Evolutionary conservation across 1,140 invertebrate species (phyloP).

Genomic region (Agrilus planipennis): DNA sequence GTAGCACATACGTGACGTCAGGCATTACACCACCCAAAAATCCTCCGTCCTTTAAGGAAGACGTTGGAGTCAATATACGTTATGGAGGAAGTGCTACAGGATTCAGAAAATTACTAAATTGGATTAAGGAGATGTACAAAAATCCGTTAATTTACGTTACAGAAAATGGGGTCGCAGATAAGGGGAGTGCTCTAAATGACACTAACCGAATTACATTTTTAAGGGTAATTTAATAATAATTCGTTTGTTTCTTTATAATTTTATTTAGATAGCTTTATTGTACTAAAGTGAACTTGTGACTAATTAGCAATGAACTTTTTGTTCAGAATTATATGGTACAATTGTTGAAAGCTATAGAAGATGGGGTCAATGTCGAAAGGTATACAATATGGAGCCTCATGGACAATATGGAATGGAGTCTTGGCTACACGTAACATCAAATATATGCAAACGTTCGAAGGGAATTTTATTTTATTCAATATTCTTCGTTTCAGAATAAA

Average conservation of each 20-base stretch:
- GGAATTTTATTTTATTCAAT: conserved; percentile 3
- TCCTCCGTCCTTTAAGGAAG: conserved; percentile 37
- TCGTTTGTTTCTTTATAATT: too few species aligned
- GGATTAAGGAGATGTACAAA: conserved; percentile 41
- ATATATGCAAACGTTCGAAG: background rate
- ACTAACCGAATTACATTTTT: too few species aligned
- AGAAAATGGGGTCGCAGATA: conserved; percentile 45
- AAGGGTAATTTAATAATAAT: too few species aligned
- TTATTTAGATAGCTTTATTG: too few species aligned
- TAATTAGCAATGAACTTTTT: too few species aligned
- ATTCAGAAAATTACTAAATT: conserved; percentile 39
- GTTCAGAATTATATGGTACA: conserved; percentile 47
- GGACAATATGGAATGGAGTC: conserved; percentile 70
- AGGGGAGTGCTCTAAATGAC: too few species aligned
- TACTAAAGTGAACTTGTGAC: too few species aligned
- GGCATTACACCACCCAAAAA: conserved; percentile 32
- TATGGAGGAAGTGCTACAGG: conserved; percentile 37
- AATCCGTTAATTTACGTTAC: conserved; percentile 41
- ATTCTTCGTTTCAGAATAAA: conserved; percentile 22
- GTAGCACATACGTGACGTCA: conserved; percentile 37
- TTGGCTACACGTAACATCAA: conserved; percentile 38
- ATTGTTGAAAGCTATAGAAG: conserved; percentile 49
- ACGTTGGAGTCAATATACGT: conserved; percentile 35
- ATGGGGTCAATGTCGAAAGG: conserved; percentile 47
- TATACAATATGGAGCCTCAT: conserved; percentile 65